phyloP scores from a whole-genome alignment of 2,888 invertebrate genomes.

The Watsonalla binaria region DNA sequence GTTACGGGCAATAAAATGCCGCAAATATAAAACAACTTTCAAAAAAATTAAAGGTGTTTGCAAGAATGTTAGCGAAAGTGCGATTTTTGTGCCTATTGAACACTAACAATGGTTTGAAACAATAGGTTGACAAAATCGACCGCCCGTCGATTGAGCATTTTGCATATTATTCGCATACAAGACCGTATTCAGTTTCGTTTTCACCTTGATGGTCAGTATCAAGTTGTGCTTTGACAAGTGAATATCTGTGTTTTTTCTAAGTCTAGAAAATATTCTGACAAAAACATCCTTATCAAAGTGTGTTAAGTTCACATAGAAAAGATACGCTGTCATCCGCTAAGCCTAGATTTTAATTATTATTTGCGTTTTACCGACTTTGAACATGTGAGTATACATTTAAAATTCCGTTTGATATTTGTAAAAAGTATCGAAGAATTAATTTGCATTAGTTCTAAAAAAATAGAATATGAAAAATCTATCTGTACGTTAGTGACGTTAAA shows the following conservation, averaged over 20 bases:
- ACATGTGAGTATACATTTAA: no score
- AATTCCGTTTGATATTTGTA: no score
- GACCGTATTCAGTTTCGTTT: slow-evolving; percentile 47
- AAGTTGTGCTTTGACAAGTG: slow-evolving; percentile 33
- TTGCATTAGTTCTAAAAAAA: no score
- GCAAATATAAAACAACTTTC: slow-evolving; percentile 54
- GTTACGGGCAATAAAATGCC: slow-evolving; percentile 39
- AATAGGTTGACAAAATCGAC: slow-evolving; percentile 44
- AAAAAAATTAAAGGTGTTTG: slow-evolving; percentile 57
- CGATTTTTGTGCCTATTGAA: slow-evolving; percentile 25
- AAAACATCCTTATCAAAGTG: background rate
- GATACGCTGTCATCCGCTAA: no score
- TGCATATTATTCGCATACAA: slow-evolving; percentile 68
- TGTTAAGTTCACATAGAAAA: no score
- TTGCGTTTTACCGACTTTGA: no score
- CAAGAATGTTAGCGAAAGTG: slow-evolving; percentile 66
- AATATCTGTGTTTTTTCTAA: slow-evolving; percentile 18
- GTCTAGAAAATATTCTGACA: background rate
- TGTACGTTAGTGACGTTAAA: no score
- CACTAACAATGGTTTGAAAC: slow-evolving; percentile 4
- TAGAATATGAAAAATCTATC: no score
- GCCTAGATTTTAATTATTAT: no score
- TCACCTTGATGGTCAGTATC: slow-evolving; percentile 48
- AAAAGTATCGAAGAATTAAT: no score
- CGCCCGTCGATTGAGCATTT: slow-evolving; percentile 62